phyloP scores from a whole-genome alignment of 2,888 invertebrate genomes.

The Chaitophorus viminalis region DNA sequence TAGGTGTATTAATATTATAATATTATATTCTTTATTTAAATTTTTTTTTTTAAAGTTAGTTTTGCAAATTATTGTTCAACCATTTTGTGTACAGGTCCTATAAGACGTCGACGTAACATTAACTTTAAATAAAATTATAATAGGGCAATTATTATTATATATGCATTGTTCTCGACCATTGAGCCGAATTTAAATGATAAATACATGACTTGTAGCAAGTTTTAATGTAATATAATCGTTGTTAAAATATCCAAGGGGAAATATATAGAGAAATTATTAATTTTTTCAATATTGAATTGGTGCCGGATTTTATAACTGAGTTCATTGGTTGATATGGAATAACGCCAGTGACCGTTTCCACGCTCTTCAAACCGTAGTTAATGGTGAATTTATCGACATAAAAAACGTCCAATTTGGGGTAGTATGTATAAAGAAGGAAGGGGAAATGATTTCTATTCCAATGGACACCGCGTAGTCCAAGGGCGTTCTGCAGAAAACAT shows the following conservation, averaged over 20 bases:
- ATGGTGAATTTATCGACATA: slow-evolving; percentile 42
- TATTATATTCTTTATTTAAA: neutral
- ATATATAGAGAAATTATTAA: slow-evolving; percentile 21
- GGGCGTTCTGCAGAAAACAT: slow-evolving; percentile 46
- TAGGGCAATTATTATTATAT: neutral
- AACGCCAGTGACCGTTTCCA: slow-evolving; percentile 1
- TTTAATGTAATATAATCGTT: neutral
- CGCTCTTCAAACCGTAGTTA: slow-evolving; percentile 27
- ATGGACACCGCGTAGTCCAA: slow-evolving; percentile 19
- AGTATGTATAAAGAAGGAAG: neutral
- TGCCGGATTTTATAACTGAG: neutral
- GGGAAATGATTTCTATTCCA: slow-evolving; percentile 51
- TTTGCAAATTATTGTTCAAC: neutral
- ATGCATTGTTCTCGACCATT: neutral
- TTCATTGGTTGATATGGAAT: neutral
- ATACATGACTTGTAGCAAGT: neutral
- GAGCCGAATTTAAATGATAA: slow-evolving; percentile 13
- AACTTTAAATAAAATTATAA: neutral
- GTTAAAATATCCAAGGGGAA: neutral
- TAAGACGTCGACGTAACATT: neutral
- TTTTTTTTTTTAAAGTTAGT: neutral
- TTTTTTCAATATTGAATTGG: slow-evolving; percentile 19
- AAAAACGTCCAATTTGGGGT: slow-evolving; percentile 34
- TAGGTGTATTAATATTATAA: neutral
- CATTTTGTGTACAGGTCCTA: neutral